Percentiles rank a stretch among this genome's conserved stretches.
These are phyloP conservation scores for Miltochrista miniata DNA, from an alignment of 2,888 invertebrate genomes.

Conservation along the genomic window DNA sequence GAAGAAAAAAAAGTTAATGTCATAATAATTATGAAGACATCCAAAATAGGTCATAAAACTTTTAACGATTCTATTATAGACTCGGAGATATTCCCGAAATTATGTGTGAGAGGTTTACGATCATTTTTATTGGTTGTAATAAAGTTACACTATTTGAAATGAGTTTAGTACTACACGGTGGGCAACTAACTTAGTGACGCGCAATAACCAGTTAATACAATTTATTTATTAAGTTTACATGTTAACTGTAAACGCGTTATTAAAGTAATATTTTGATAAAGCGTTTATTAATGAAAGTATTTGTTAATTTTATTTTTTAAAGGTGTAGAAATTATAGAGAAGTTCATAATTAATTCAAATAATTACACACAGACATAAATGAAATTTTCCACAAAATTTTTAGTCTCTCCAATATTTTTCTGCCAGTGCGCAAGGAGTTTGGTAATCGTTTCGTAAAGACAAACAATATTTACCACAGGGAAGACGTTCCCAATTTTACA, in stretches of 20 bases:
- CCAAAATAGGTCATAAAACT: conserved; percentile 38
- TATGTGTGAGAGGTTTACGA: conserved; percentile 33
- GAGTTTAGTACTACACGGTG: conserved; percentile 13
- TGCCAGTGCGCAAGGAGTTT: too few relatives aligned
- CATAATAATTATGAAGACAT: conserved; percentile 18
- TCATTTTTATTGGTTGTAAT: conserved; percentile 27
- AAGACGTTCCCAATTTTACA: background rate
- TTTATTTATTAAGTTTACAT: background rate
- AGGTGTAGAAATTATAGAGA: background rate
- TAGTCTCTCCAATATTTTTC: too few relatives aligned
- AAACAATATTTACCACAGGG: too few relatives aligned
- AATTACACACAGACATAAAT: too few relatives aligned
- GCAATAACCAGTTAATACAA: background rate
- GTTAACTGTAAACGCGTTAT: too few relatives aligned
- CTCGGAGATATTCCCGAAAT: conserved; percentile 33
- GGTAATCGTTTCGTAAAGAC: too few relatives aligned
- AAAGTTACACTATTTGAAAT: conserved; percentile 21
- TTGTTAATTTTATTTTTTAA: too few relatives aligned
- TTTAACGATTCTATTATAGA: conserved; percentile 46
- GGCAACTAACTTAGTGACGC: too few relatives aligned
- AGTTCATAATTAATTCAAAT: too few relatives aligned
- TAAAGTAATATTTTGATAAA: too few relatives aligned
- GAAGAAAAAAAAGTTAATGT: conserved; percentile 18
- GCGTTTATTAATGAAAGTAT: too few relatives aligned
- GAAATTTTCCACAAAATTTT: too few relatives aligned